These are phyloP conservation scores for Sceliomorpha sp. DNA, from an alignment of 2,888 invertebrate genomes.

Conservation along the genomic window DNA sequence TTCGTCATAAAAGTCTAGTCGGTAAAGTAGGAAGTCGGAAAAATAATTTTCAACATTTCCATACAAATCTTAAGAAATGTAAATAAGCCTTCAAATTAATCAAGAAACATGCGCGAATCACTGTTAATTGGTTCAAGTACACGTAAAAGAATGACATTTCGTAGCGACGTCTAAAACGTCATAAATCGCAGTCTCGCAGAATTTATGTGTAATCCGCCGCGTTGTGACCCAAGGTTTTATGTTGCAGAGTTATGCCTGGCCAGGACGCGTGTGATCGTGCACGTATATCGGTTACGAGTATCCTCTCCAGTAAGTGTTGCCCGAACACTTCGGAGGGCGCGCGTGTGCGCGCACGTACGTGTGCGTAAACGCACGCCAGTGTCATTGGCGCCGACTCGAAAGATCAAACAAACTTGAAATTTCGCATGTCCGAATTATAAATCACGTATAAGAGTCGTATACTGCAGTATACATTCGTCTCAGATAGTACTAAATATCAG, in stretches of 20 bases:
- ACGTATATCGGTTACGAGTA: constrained; percentile 5
- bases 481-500: too few species aligned
- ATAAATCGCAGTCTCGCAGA: constrained; percentile 62
- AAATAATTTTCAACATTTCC: too few species aligned
- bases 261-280: constrained; percentile 17
- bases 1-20: too few species aligned
- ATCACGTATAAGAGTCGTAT: constrained; percentile 37
- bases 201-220: constrained; percentile 59
- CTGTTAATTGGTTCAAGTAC: not conserved
- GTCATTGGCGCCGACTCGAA: constrained; percentile 59
- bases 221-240: constrained; percentile 56
- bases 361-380: constrained; percentile 40
- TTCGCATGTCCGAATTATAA: constrained; percentile 40
- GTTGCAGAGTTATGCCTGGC: constrained; percentile 64
- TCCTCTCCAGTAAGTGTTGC: not conserved
- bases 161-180: constrained; percentile 42
- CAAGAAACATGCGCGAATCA: too few species aligned
- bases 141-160: constrained; percentile 4
- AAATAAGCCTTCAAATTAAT: too few species aligned
- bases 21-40: too few species aligned
- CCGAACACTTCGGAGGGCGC: too few species aligned
- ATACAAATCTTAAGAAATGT: too few species aligned
- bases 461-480: too few species aligned
- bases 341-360: constrained; percentile 7
- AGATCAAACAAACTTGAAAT: constrained; percentile 27